These are phyloP conservation scores for Plecotus auritus DNA, from an alignment of 2,113 vertebrate genomes.

Conservation along the genomic window DNA sequence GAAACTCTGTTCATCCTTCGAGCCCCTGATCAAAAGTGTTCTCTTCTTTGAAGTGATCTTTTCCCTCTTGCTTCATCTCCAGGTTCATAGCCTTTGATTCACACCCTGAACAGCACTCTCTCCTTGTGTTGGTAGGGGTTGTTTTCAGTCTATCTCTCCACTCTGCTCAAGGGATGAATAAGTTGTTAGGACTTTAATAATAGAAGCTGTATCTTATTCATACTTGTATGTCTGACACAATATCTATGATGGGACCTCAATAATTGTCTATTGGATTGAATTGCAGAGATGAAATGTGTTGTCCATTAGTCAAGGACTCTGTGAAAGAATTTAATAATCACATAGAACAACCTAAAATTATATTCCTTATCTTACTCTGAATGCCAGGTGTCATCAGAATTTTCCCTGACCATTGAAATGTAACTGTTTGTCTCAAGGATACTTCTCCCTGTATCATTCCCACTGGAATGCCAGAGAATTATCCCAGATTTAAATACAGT, in stretches of 20 bases:
- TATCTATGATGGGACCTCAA: neutral
- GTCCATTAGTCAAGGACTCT: neutral
- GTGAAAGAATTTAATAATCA: neutral
- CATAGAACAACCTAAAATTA: neutral
- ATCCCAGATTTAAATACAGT: neutral
- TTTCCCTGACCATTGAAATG: neutral
- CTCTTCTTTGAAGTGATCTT: neutral
- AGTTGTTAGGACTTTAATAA: neutral
- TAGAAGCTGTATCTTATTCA: neutral
- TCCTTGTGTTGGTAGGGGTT: neutral
- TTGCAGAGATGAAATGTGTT: neutral
- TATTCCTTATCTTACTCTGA: neutral
- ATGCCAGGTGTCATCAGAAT: neutral
- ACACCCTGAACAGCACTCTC: accelerated
- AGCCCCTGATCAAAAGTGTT: neutral
- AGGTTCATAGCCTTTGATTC: neutral
- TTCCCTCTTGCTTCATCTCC: neutral
- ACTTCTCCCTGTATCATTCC: neutral
- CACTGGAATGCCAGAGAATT: neutral
- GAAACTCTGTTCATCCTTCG: neutral
- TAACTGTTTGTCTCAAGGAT: neutral
- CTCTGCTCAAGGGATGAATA: neutral
- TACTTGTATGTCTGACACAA: neutral
- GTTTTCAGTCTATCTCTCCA: neutral
- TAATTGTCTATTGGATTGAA: neutral